phyloP scores from a whole-genome alignment of 2,797 vertebrate genomes.

The Microchirus variegatus region DNA sequence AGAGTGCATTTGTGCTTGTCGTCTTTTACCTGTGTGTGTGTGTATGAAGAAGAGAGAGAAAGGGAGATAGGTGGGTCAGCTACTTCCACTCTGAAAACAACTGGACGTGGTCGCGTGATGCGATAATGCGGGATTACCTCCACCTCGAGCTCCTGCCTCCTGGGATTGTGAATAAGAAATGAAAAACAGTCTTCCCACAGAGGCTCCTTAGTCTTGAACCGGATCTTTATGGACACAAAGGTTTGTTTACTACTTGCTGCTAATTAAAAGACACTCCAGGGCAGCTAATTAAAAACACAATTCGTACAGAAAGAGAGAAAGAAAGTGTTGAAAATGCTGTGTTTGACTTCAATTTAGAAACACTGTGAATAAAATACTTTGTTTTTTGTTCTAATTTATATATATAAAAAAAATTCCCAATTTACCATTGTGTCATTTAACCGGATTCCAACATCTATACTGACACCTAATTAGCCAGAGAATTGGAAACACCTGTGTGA shows the following conservation, averaged over 20 bases:
- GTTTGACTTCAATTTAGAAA: background rate
- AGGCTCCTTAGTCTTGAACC: constrained; percentile 94
- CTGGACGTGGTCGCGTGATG: background rate
- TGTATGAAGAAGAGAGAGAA: background rate
- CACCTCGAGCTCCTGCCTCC: constrained; percentile 91
- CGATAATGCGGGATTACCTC: constrained; percentile 82
- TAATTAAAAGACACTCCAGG: constrained; percentile 14
- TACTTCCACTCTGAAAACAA: background rate
- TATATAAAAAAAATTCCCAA: background rate
- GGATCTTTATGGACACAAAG: constrained; percentile 81
- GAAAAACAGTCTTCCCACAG: constrained; percentile 96
- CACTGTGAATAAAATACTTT: no score
- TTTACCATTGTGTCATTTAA: background rate
- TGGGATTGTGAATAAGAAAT: constrained; percentile 95
- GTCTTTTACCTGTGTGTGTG: constrained; percentile 89
- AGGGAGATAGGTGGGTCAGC: constrained; percentile 7
- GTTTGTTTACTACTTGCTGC: constrained; percentile 2
- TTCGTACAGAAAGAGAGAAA: no score
- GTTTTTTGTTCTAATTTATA: no score
- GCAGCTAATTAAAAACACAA: no score
- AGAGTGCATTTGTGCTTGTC: constrained; percentile 93
- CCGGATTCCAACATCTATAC: background rate
- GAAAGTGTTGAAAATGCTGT: background rate
- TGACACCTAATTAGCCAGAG: no score
- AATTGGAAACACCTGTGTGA: no score